Base-by-base conservation (phyloP, 2,888 invertebrate genomes). In the Pedicia rivosa region DNA sequence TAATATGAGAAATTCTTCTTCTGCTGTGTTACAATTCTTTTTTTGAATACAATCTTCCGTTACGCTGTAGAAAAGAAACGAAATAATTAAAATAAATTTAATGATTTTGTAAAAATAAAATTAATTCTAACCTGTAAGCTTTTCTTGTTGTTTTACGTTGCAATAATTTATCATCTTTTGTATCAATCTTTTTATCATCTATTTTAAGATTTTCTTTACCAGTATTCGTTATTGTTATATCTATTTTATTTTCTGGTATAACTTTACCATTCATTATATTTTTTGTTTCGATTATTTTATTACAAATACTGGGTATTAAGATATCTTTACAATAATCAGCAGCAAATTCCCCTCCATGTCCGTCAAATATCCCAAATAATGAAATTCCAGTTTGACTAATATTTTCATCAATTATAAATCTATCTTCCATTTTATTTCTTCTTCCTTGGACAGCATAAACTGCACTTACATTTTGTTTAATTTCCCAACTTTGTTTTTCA, bases 321-420 rank as follows among this genome's bases (percentile, higher is more conserved):
- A 86, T 81, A 48, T 90, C 87, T 55, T 82, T 80, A 36, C 87
- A 87, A 64, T 83, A 92, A 55, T 91, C 84, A 14, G 91, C 90
- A 36, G 91, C 91, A 65, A 86, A 86, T 65, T 91, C 88, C 27
- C 92, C 94, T 35, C 92, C 94, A 58, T 94, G 92, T 1, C 92
- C 92, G 63, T 94, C 92, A 57, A 91, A 92, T 46, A 94, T 78
- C 30, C 90, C 91, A 63, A 86, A 90, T 40, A 94, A 65, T 14
- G 87, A 81, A 37, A 90, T 78, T 15, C 81, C 84, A 14, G 87
- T 84, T 47, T 78, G 74, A 55, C 82, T 79, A 37, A 88, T 76
- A 53, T 88, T 78, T 58, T 82, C 80, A 46, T 86, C 78, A 36
- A 91, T 74, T 38, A 87, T 84, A 59, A 87, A 92, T 48, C 62